phyloP scores from a whole-genome alignment of 2,888 invertebrate genomes.

The Caenorhabditis sp. region DNA sequence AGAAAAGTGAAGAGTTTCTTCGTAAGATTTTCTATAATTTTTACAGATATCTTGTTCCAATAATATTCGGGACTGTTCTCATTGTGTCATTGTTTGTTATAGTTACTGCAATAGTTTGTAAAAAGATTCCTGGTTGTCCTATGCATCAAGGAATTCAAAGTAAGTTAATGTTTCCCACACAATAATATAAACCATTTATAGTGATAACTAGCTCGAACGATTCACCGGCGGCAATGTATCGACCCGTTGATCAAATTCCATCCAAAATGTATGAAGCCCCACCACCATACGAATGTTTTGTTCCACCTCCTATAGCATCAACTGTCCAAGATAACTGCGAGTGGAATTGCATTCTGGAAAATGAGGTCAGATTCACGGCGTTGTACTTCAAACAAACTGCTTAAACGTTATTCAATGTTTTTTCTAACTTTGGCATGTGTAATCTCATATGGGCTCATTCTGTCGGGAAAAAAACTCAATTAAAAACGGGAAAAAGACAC shows the following conservation, averaged over 20 bases:
- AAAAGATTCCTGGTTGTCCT: slow-evolving; percentile 61
- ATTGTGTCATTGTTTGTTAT: slow-evolving; percentile 50
- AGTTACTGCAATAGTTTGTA: slow-evolving; percentile 57
- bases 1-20: background rate
- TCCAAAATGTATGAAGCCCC: slow-evolving; percentile 69
- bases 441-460: no score
- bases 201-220: slow-evolving; percentile 42
- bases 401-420: no score
- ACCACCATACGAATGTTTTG: slow-evolving; percentile 64
- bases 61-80: slow-evolving; percentile 57
- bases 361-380: slow-evolving; percentile 57
- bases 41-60: slow-evolving; percentile 65
- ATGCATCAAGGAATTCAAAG: slow-evolving; percentile 58
- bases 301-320: slow-evolving; percentile 44
- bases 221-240: slow-evolving; percentile 57
- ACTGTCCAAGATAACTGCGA: slow-evolving; percentile 49
- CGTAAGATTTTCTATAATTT: background rate
- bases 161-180: slow-evolving; percentile 2
- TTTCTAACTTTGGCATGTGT: no score
- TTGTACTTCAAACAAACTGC: background rate
- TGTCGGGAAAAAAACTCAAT: no score
- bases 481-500: no score
- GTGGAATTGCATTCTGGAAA: slow-evolving; percentile 67
- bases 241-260: slow-evolving; percentile 66
- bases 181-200: slow-evolving; percentile 16